phyloP scores from a whole-genome alignment of 2,888 invertebrate genomes.

The Heliothis peltigera region DNA sequence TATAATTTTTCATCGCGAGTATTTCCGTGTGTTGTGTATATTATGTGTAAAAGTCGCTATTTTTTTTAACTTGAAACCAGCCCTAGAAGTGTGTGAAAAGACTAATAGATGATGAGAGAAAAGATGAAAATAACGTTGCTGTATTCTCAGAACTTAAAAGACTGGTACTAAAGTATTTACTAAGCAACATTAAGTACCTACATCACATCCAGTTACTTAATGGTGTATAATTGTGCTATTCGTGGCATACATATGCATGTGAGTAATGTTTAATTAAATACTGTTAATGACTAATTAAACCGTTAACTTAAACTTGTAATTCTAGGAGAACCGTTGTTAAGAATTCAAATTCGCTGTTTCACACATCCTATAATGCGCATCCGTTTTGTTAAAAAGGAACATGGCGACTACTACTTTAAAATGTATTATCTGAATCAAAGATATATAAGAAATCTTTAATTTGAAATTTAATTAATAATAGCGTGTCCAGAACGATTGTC shows the following conservation, averaged over 20 bases:
- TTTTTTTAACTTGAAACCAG: not conserved
- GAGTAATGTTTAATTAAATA: conserved; percentile 38
- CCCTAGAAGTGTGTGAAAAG: not conserved
- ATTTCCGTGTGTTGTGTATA: too few relatives aligned
- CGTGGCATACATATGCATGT: conserved; percentile 13
- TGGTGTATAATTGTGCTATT: conserved; percentile 12
- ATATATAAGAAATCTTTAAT: not conserved
- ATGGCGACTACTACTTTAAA: not conserved
- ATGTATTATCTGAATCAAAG: too few relatives aligned
- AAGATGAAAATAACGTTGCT: not conserved
- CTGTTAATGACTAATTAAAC: conserved; percentile 18
- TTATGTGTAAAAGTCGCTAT: too few relatives aligned
- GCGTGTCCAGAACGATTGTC: too few relatives aligned
- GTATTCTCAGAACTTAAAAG: not conserved
- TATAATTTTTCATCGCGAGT: too few relatives aligned
- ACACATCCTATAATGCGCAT: conserved; percentile 29
- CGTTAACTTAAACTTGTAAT: conserved; percentile 13
- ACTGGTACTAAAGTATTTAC: not conserved
- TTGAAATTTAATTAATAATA: too few relatives aligned
- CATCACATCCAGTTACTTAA: not conserved
- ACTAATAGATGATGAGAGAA: not conserved
- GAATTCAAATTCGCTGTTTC: conserved; percentile 13
- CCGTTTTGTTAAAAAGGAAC: conserved; percentile 18
- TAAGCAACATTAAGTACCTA: not conserved
- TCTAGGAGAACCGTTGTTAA: conserved; percentile 16